Percentiles rank a stretch among this genome's conserved stretches.
phyloP scores from a whole-genome alignment of 2,797 vertebrate species.

The Tarsius wallacei region DNA sequence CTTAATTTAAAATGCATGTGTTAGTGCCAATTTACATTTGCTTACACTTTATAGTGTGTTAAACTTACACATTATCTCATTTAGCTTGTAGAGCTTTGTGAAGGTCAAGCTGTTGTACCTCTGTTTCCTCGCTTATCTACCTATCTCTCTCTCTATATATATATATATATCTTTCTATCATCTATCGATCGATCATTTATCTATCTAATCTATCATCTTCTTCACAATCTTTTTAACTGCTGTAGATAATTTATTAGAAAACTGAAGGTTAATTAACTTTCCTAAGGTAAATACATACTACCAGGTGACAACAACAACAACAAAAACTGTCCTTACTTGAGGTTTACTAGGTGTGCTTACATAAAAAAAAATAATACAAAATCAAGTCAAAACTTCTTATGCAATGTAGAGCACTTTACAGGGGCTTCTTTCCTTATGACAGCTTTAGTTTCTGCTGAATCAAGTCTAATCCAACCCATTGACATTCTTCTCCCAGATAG shows the following conservation, averaged over 20 bases:
- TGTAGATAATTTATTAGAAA: constrained; percentile 19
- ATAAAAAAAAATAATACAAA: not conserved
- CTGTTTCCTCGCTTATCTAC: not conserved
- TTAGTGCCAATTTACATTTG: not conserved
- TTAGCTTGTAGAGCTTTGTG: not conserved
- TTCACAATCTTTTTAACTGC: not conserved
- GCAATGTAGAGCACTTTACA: not conserved
- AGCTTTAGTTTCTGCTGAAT: not conserved
- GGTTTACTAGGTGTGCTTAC: not conserved
- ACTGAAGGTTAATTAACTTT: not conserved
- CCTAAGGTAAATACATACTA: not conserved
- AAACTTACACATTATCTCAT: not conserved
- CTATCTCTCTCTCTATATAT: not conserved
- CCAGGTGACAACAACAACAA: not conserved
- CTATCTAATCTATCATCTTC: no score
- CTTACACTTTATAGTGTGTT: not conserved
- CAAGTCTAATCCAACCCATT: not conserved
- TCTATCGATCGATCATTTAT: no score
- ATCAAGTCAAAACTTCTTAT: not conserved
- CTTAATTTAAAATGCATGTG: not conserved
- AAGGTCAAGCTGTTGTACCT: not conserved
- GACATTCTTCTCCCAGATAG: not conserved
- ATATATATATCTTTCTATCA: no score
- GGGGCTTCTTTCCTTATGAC: not conserved
- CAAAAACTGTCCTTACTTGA: not conserved